Evolutionary conservation across 2,797 vertebrate genomes (phyloP), one percentile per base, ranked within the genome.

Genomic region (Pelochelys cantorii): DNA sequence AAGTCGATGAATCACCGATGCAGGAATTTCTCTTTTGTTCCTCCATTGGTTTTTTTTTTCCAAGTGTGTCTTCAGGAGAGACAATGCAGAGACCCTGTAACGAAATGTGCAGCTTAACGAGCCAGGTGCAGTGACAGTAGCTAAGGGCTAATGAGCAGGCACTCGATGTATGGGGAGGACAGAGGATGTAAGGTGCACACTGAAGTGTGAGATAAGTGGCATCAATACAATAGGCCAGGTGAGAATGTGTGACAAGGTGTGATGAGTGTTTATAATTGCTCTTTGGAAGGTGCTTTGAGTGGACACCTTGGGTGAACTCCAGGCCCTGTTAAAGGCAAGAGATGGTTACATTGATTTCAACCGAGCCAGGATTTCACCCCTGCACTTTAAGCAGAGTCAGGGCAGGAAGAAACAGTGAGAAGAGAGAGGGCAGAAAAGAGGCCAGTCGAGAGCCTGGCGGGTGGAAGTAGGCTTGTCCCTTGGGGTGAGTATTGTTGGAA

Each of bases 51-150:
- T 89, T 86, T 62, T 62, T 59, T 59, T 11, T 59, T 48, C 42
- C 7, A 48, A 59, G 57, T 27, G 80, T 37, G 7, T 71, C 85
- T 93, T 52, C 57, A 34, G n/a, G 54, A 77, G 31, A 84, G 18
- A 90, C 42, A 88, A 84, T 52, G 60, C 27, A 10, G 80, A 52
- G 37, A 81, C 83, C 18, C 20, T 54, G 54, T 54, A 80, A 84
- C 55, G 48, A 79, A 79, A 91, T 91, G 89, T 62, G 62, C 90
- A 93, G 71, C 54, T 90, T 62, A 74, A 55, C 83, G 89, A 93
- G 52, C 85, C 57, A n/a, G 54, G 84, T 42, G 0, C 2, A 87
- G 86, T 23, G 74, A 62, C 71, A 88, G 34, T 25, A 84, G 86
- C 80, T 31, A 20, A 22, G 77, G 87, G 80, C 34, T 86, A 93